These are phyloP conservation scores for Popillia japonica DNA, from an alignment of 1,140 invertebrate genomes.

Conservation along the genomic window DNA sequence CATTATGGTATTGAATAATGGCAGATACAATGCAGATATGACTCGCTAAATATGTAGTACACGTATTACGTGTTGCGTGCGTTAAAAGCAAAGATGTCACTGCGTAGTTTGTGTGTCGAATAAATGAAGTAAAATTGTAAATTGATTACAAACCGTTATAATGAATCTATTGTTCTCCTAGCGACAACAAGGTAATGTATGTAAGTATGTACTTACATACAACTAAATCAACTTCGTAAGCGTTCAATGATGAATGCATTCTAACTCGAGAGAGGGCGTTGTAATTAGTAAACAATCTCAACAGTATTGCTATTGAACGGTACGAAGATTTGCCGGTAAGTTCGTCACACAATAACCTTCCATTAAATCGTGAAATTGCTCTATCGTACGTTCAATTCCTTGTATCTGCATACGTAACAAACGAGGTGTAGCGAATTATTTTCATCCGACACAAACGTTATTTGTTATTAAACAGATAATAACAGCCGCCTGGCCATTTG, in stretches of 20 bases:
- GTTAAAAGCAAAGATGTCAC: too few species aligned
- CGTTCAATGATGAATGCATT: not conserved
- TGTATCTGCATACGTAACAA: not conserved
- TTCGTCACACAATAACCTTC: slow-evolving; percentile 14
- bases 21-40: too few species aligned
- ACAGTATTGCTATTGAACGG: not conserved
- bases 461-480: slow-evolving; percentile 19
- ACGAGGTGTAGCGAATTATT: not conserved
- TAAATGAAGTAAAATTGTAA: too few species aligned
- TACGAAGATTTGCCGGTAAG: not conserved
- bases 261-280: not conserved
- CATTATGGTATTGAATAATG: too few species aligned
- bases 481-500: not conserved
- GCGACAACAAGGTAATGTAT: too few species aligned
- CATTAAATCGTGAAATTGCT: slow-evolving; percentile 1
- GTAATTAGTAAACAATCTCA: not conserved
- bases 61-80: too few species aligned
- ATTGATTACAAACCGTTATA: too few species aligned
- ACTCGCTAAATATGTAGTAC: too few species aligned
- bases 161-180: too few species aligned
- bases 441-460: not conserved
- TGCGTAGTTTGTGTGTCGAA: too few species aligned
- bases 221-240: not conserved
- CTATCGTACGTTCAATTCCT: not conserved
- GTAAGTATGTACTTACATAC: too few species aligned